phyloP scores from a whole-genome alignment of 2,113 vertebrate genomes.

The Neoarius graeffei region DNA sequence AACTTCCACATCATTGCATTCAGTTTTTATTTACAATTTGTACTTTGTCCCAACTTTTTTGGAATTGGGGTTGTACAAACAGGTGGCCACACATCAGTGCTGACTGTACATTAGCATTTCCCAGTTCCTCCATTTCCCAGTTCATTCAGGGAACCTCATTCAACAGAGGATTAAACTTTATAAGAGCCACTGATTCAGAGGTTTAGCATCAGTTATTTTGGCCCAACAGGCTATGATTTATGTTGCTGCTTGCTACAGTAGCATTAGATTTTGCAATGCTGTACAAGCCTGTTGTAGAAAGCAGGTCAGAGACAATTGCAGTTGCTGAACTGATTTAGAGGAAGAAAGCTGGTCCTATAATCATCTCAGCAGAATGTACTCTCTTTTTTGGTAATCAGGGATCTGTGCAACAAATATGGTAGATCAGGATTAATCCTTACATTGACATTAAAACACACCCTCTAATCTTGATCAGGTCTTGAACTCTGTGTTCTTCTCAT shows the following conservation, averaged over 20 bases:
- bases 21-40: too few relatives aligned
- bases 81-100: not conserved
- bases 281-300: not conserved
- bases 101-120: not conserved
- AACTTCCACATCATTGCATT: too few relatives aligned
- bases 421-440: slow-evolving; percentile 43
- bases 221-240: not conserved
- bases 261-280: slow-evolving; percentile 16
- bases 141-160: not conserved
- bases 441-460: slow-evolving; percentile 54
- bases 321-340: not conserved
- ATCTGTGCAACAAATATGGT: not conserved
- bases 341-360: not conserved
- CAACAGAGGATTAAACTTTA: not conserved
- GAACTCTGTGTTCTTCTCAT: slow-evolving; percentile 39
- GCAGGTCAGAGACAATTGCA: slow-evolving; percentile 5
- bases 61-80: too few relatives aligned
- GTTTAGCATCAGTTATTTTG: not conserved
- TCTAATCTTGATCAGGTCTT: slow-evolving; percentile 63
- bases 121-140: not conserved
- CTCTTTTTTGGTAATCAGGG: not conserved
- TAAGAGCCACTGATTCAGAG: slow-evolving; percentile 3
- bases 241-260: slow-evolving; percentile 8
- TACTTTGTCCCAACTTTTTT: too few relatives aligned
- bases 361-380: not conserved